Evolutionary conservation across 1,140 invertebrate genomes (phyloP).

Genomic region (Brachionus manjavacas): DNA sequence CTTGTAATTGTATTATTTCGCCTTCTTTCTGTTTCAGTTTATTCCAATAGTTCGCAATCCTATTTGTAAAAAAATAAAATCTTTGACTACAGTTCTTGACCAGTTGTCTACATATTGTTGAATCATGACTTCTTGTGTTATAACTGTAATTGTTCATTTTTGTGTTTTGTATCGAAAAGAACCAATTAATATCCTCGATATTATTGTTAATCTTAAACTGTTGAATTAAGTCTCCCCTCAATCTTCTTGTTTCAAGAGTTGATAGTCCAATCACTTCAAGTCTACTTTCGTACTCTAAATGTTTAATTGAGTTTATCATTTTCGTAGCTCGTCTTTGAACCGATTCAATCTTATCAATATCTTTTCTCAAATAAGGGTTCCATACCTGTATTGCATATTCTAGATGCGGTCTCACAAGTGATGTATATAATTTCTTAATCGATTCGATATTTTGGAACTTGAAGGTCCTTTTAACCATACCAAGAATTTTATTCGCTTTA

Average conservation of each 20-base stretch:
- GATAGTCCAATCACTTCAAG: neutral
- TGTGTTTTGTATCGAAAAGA: neutral
- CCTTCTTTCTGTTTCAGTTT: conserved; percentile 72
- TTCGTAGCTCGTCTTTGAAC: neutral
- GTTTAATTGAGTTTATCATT: neutral
- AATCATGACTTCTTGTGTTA: neutral
- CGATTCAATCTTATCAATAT: neutral
- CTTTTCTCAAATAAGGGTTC: neutral
- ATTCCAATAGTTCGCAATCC: neutral
- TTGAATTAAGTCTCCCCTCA: neutral
- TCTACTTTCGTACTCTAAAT: neutral
- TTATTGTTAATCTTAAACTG: too few species aligned
- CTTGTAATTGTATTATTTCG: conserved; percentile 58
- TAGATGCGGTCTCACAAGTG: neutral
- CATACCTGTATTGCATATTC: neutral
- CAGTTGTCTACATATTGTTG: neutral
- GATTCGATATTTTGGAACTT: neutral
- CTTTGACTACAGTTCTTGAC: neutral
- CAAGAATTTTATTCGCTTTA: neutral
- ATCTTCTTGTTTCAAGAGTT: neutral
- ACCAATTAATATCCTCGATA: too few species aligned
- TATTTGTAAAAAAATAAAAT: neutral
- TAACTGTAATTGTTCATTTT: neutral
- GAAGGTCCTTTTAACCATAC: neutral
- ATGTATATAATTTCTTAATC: neutral